A percentile compares a stretch with the other conserved stretches of the same genome.
Evolutionary conservation across 2,113 vertebrate genomes (phyloP).

Genomic region (Pangasianodon gigas): DNA sequence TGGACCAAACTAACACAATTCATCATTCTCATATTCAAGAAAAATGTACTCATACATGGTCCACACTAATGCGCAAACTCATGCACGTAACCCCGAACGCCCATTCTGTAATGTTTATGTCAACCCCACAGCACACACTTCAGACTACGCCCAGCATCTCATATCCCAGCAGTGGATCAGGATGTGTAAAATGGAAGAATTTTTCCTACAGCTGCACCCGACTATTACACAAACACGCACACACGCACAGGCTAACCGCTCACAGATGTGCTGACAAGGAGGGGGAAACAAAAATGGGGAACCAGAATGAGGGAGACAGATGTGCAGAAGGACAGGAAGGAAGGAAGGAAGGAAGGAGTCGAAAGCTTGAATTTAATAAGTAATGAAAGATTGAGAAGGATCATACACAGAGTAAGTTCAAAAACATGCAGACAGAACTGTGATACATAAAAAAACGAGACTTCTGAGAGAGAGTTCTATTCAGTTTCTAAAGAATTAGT

Average conservation of each 20-base stretch:
- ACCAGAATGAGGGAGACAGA: conserved; percentile 17
- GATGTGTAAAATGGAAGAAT: conserved; percentile 32
- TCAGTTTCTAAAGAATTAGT: not conserved
- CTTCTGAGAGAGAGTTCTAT: too few relatives aligned
- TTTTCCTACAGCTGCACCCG: conserved; percentile 31
- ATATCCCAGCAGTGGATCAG: conserved; percentile 23
- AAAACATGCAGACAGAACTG: not conserved
- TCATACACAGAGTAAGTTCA: not conserved
- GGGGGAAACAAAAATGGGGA: not conserved
- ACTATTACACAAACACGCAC: conserved; percentile 23
- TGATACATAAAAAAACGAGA: not conserved
- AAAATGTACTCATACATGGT: not conserved
- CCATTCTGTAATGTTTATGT: conserved; percentile 1
- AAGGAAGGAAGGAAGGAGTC: conserved; percentile 19
- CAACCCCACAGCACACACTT: not conserved
- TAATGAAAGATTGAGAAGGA: conserved; percentile 9
- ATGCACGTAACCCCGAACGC: not conserved
- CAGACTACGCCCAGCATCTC: not conserved
- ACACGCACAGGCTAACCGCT: conserved; percentile 9
- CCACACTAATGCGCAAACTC: not conserved
- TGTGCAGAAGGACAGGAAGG: conserved; percentile 15
- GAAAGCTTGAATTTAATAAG: conserved; percentile 22
- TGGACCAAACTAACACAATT: not conserved
- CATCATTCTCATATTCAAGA: not conserved
- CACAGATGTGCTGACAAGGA: conserved; percentile 33